Conservation (phyloP, 2,797 vertebrate species). For the Neostethus bicornis region DNA sequence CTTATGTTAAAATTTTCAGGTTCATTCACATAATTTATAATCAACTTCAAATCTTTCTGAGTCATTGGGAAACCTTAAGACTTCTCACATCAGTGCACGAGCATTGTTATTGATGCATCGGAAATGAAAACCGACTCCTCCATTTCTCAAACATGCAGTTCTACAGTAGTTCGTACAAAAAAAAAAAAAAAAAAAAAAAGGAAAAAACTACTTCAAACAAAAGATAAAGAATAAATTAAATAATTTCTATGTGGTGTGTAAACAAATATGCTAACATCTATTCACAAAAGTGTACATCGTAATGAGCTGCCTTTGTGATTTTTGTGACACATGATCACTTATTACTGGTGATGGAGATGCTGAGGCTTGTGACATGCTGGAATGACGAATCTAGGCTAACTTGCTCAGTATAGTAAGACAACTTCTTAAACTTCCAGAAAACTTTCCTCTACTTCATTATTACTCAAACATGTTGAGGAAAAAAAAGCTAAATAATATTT, state of each 20-base stretch:
- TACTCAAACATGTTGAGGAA: conserved; percentile 40
- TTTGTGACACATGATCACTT: conserved; percentile 55
- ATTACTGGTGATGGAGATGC: conserved; percentile 36
- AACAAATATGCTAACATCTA: conserved; percentile 81
- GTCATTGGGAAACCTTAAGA: conserved; percentile 75
- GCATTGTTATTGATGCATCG: conserved; percentile 49
- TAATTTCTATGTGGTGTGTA: conserved; percentile 71
- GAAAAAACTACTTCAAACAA: conserved; percentile 58
- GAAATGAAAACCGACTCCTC: conserved; percentile 51
- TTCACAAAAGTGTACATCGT: conserved; percentile 78
- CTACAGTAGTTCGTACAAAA: conserved; percentile 76
- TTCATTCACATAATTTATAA: conserved; percentile 27
- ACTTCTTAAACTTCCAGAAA: conserved; percentile 28
- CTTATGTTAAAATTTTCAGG: conserved; percentile 14
- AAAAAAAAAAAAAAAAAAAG: conserved; percentile 75
- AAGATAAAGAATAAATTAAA: conserved; percentile 83
- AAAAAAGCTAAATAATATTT: conserved; percentile 42
- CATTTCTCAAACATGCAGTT: conserved; percentile 75
- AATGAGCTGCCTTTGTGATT: conserved; percentile 77
- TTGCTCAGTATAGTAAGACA: conserved; percentile 45
- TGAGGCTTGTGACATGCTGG: conserved; percentile 37
- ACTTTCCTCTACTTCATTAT: conserved; percentile 36
- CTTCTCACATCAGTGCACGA: conserved; percentile 68
- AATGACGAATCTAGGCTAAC: conserved; percentile 34
- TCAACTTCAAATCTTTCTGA: conserved; percentile 30